Evolutionary conservation across 2,888 invertebrate genomes (phyloP).

Genomic region (Hyposoter didymator): DNA sequence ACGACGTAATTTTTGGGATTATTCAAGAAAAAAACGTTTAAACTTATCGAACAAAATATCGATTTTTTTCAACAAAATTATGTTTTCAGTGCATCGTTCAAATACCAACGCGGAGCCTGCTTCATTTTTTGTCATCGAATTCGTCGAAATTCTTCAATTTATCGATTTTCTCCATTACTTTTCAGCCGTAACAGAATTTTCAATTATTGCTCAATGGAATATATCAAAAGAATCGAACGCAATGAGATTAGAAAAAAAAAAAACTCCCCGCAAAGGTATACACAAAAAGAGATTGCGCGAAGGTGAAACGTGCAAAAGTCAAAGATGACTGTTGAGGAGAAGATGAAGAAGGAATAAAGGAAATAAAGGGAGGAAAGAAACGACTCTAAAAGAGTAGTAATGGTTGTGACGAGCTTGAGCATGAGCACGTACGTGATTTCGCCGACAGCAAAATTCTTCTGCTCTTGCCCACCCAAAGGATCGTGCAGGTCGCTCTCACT

Average conservation of each 20-base stretch:
- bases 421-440: constrained; percentile 71
- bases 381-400: neutral
- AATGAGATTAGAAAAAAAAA: no score
- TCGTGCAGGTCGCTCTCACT: constrained; percentile 50
- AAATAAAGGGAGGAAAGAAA: neutral
- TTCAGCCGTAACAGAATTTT: no score
- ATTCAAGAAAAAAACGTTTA: no score
- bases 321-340: constrained; percentile 35
- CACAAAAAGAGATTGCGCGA: neutral
- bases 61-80: no score
- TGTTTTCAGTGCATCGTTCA: neutral
- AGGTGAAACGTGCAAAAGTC: constrained; percentile 68
- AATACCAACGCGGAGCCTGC: neutral
- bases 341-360: constrained; percentile 1
- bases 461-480: constrained; percentile 54
- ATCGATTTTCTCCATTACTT: neutral
- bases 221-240: no score
- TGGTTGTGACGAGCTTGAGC: constrained; percentile 55
- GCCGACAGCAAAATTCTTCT: constrained; percentile 73
- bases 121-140: neutral
- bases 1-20: no score
- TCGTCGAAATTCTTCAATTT: neutral
- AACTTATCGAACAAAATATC: no score
- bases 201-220: no score
- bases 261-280: no score